Evolutionary conservation across 2,113 vertebrate genomes (phyloP).

Genomic region (Toxotes jaculatrix): DNA sequence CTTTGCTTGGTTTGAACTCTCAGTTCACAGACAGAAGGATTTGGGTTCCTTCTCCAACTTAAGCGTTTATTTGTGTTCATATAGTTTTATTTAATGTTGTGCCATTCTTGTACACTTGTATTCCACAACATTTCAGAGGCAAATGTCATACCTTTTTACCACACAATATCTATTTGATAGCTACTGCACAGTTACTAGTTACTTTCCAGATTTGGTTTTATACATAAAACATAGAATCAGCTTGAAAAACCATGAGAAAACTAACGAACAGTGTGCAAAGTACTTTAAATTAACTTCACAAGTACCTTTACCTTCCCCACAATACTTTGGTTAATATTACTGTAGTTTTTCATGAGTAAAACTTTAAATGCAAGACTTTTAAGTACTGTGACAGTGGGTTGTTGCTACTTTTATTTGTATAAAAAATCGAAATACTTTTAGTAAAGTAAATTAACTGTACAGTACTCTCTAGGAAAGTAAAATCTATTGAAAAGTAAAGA

Average conservation of each 20-base stretch:
- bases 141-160: not conserved
- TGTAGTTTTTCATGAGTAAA: not conserved
- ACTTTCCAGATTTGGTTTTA: too few species aligned
- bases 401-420: too few species aligned
- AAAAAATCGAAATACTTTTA: too few species aligned
- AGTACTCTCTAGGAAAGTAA: not conserved
- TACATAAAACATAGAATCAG: too few species aligned
- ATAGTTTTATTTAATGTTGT: not conserved
- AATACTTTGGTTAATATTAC: not conserved
- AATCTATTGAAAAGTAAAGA: not conserved
- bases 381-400: too few species aligned
- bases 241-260: too few species aligned
- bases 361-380: too few species aligned
- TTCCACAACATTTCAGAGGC: too few species aligned
- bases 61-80: not conserved
- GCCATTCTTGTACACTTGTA: too few species aligned
- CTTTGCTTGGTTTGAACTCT: not conserved
- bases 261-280: not conserved
- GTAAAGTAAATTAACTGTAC: too few species aligned
- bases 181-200: not conserved
- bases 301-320: too few species aligned
- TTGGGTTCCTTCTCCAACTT: not conserved
- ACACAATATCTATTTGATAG: not conserved
- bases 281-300: too few species aligned
- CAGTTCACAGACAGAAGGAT: not conserved